These are phyloP conservation scores for Cossypha heuglini DNA, from an alignment of 2,797 vertebrate species.

Conservation along the genomic window DNA sequence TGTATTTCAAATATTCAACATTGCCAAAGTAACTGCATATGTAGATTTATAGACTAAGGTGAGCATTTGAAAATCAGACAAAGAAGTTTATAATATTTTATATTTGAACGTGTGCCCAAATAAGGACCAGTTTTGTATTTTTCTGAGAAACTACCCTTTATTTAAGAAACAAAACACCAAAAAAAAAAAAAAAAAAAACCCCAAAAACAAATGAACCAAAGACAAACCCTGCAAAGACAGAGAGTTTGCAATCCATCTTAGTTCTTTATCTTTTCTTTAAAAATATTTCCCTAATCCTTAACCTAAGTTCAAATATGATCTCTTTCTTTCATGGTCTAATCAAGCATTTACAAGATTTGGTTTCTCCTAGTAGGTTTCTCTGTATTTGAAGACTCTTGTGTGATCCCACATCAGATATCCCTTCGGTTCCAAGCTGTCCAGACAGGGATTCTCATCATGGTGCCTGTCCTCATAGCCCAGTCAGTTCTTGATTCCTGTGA, in stretches of 20 bases:
- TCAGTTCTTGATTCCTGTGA: neutral
- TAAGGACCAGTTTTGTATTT: neutral
- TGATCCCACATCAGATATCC: neutral
- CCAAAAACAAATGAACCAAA: neutral
- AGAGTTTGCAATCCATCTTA: neutral
- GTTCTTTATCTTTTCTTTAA: neutral
- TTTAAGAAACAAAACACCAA: neutral
- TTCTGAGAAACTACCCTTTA: neutral
- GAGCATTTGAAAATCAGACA: neutral
- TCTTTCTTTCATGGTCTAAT: neutral
- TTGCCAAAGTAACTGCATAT: neutral
- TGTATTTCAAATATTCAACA: neutral
- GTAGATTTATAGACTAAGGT: neutral
- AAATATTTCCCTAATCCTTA: neutral
- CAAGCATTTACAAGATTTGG: neutral
- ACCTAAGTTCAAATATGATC: neutral
- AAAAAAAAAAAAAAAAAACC: accelerated
- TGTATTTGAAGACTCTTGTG: neutral
- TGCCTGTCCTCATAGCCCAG: neutral
- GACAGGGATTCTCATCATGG: neutral
- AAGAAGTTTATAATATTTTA: neutral
- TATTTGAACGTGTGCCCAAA: neutral
- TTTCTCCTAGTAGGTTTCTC: neutral
- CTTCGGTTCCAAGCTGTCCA: neutral
- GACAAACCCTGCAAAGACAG: neutral